A percentile compares a stretch with the other conserved stretches of the same genome.
These are phyloP conservation scores for Drosophila parvula DNA, from an alignment of 1,140 invertebrate species.

Conservation along the genomic window DNA sequence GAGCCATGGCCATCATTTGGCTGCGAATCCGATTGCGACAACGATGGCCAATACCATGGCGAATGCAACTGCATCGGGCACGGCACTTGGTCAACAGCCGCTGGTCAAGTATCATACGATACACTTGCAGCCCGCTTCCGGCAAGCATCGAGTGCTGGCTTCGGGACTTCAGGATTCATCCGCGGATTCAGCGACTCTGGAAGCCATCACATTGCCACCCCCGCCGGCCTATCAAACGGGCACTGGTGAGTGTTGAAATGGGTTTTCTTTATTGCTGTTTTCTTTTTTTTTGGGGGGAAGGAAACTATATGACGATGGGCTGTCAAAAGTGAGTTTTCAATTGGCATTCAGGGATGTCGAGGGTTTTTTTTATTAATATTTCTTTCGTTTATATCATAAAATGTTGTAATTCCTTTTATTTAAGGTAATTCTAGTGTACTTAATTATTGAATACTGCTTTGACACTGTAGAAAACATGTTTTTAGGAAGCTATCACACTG, in stretches of 20 bases:
- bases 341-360: background rate
- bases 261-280: constrained; percentile 7
- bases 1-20: constrained; percentile 1
- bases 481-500: too few species aligned
- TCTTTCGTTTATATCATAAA: background rate
- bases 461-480: background rate
- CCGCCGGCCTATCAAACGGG: constrained; percentile 81
- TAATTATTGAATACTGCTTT: too few species aligned
- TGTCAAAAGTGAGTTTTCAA: background rate
- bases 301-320: background rate
- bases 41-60: constrained; percentile 11
- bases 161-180: constrained; percentile 25
- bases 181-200: constrained; percentile 49
- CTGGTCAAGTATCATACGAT: constrained; percentile 83
- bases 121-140: constrained; percentile 74
- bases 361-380: background rate
- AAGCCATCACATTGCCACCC: constrained; percentile 70
- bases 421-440: too few species aligned
- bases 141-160: constrained; percentile 62
- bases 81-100: constrained; percentile 48
- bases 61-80: constrained; percentile 7
- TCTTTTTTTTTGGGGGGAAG: background rate
- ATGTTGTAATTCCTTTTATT: too few species aligned
- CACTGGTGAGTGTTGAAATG: constrained; percentile 66
- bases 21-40: constrained; percentile 9